A percentile compares a stretch with the other conserved stretches of the same genome.
phyloP scores from a whole-genome alignment of 2,797 vertebrate genomes.

The Poeciliopsis presidionis region DNA sequence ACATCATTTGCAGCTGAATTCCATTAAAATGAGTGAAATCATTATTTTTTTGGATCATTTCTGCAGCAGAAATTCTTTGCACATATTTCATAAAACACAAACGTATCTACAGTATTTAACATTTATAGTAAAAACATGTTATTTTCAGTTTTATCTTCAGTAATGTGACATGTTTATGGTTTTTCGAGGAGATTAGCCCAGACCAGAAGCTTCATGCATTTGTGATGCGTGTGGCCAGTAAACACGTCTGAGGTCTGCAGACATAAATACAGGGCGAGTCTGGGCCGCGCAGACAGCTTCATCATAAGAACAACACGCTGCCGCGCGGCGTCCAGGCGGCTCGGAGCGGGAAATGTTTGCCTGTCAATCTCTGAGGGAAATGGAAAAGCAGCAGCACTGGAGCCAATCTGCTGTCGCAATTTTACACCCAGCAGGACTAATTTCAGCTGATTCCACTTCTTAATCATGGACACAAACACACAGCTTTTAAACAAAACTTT shows the following conservation, averaged over 20 bases:
- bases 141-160: too few relatives aligned
- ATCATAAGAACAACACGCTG: not conserved
- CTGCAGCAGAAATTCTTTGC: not conserved
- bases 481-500: not conserved
- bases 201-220: not conserved
- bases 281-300: not conserved
- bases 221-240: not conserved
- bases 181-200: not conserved
- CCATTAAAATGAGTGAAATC: not conserved
- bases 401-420: not conserved
- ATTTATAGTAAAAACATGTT: not conserved
- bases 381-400: not conserved
- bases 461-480: not conserved
- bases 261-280: not conserved
- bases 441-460: not conserved
- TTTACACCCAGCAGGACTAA: not conserved
- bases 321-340: not conserved
- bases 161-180: not conserved
- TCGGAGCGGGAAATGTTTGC: not conserved
- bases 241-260: not conserved
- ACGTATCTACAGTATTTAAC: too few relatives aligned
- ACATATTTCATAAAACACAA: not conserved
- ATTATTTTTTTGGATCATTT: too few relatives aligned
- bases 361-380: constrained; percentile 1
- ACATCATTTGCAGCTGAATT: not conserved